phyloP scores from a whole-genome alignment of 2,888 invertebrate species.

The Bellardia pandia region DNA sequence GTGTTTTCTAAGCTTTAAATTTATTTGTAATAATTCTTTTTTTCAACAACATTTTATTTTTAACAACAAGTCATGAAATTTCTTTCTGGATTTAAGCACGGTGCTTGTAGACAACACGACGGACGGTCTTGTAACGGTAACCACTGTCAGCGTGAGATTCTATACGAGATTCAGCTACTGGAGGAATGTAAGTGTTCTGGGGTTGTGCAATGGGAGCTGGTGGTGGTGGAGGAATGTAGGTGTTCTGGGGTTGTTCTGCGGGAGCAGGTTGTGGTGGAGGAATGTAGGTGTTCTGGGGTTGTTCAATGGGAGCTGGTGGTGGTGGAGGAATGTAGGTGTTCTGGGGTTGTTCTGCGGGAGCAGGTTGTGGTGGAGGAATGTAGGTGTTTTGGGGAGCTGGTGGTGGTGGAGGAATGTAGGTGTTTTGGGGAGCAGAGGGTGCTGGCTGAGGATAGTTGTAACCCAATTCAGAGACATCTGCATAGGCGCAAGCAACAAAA shows the following conservation, averaged over 20 bases:
- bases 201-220: constrained; percentile 37
- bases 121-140: constrained; percentile 48
- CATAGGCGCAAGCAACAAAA: constrained; percentile 60
- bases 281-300: constrained; percentile 54
- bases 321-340: constrained; percentile 45
- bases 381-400: constrained; percentile 42
- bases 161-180: constrained; percentile 32
- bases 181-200: constrained; percentile 61
- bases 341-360: constrained; percentile 32
- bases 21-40: neutral
- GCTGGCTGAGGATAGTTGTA: constrained; percentile 62
- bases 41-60: constrained; percentile 26
- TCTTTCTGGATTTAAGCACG: neutral
- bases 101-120: constrained; percentile 37
- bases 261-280: constrained; percentile 61
- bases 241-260: constrained; percentile 25
- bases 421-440: constrained; percentile 33
- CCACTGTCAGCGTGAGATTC: constrained; percentile 26
- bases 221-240: constrained; percentile 43
- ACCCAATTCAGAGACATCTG: constrained; percentile 68
- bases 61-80: constrained; percentile 4
- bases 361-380: constrained; percentile 44
- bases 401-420: constrained; percentile 55
- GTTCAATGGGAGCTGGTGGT: constrained; percentile 47
- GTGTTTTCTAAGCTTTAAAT: neutral